These are phyloP conservation scores for Solenopsis invicta DNA, from an alignment of 1,140 invertebrate genomes.

Conservation along the genomic window DNA sequence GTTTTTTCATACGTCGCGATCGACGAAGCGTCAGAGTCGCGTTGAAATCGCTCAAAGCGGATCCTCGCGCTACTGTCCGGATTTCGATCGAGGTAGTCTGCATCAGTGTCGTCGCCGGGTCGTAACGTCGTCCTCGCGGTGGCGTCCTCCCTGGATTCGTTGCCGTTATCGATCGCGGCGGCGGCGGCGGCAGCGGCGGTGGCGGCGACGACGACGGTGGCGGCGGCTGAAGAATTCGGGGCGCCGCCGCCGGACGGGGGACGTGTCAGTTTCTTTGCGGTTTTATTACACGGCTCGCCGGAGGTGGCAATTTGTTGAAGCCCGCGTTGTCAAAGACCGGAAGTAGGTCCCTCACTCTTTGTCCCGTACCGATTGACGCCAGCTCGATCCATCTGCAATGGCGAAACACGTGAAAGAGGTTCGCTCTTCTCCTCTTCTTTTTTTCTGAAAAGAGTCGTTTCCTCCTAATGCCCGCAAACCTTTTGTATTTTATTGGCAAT, in stretches of 20 bases:
- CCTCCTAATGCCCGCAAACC: slow-evolving; percentile 47
- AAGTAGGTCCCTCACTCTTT: slow-evolving; percentile 91
- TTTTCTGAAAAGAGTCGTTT: slow-evolving; percentile 42
- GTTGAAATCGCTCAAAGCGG: not conserved
- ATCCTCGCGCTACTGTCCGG: slow-evolving; percentile 5
- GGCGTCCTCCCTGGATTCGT: slow-evolving; percentile 54
- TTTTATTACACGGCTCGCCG: slow-evolving; percentile 92
- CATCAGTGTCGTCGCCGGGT: slow-evolving; percentile 40
- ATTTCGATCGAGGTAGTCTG: slow-evolving; percentile 52
- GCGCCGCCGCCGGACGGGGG: slow-evolving; percentile 22
- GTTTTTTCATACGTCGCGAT: not conserved
- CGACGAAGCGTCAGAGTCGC: slow-evolving; percentile 13
- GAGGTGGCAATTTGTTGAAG: slow-evolving; percentile 92
- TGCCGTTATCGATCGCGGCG: slow-evolving; percentile 54
- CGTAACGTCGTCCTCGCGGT: slow-evolving; percentile 47
- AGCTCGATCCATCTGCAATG: slow-evolving; percentile 83
- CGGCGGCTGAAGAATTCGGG: slow-evolving; percentile 53
- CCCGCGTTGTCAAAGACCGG: slow-evolving; percentile 94
- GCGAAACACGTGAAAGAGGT: slow-evolving; percentile 60
- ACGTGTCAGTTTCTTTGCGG: slow-evolving; percentile 87
- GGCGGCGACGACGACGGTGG: slow-evolving; percentile 8
- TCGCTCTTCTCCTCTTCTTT: not conserved
- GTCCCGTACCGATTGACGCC: slow-evolving; percentile 85
- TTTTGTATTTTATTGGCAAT: slow-evolving; percentile 63
- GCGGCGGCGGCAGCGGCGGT: not conserved